Percentiles rank a stretch among this genome's conserved stretches.
phyloP scores from a whole-genome alignment of 2,888 invertebrate genomes.

The Macaria liturata region DNA sequence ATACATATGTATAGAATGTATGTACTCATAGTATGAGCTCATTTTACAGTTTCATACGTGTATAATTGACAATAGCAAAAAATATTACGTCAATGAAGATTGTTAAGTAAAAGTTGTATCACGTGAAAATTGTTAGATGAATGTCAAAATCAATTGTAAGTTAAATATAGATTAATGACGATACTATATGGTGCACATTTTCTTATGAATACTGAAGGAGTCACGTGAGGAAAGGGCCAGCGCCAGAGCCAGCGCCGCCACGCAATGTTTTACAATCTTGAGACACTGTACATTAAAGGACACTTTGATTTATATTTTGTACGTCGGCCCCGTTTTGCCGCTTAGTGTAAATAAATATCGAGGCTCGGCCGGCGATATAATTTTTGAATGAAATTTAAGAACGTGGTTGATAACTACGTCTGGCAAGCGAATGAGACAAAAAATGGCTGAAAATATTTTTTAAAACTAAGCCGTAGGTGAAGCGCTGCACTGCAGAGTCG shows the following conservation, averaged over 20 bases:
- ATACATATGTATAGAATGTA: too few relatives aligned
- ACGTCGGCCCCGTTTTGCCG: constrained; percentile 40
- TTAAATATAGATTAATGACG: constrained; percentile 14
- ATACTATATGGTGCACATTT: constrained; percentile 11
- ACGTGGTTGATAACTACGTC: constrained; percentile 37
- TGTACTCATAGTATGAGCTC: too few relatives aligned
- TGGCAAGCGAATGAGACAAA: constrained; percentile 37
- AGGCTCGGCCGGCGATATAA: constrained; percentile 43
- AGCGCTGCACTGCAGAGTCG: constrained; percentile 27
- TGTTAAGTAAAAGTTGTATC: too few relatives aligned
- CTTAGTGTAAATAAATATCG: constrained; percentile 49
- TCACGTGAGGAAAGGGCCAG: background rate
- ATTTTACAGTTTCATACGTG: too few relatives aligned
- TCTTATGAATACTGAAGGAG: constrained; percentile 8
- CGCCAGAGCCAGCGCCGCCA: constrained; percentile 10
- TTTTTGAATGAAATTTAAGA: constrained; percentile 37
- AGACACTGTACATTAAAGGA: constrained; percentile 47
- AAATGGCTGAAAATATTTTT: constrained; percentile 36
- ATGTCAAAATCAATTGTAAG: constrained; percentile 10
- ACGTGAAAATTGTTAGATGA: background rate
- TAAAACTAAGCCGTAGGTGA: constrained; percentile 30
- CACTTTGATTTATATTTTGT: constrained; percentile 32
- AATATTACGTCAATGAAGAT: too few relatives aligned
- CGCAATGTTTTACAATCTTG: constrained; percentile 15
- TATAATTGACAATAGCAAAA: too few relatives aligned